Evolutionary conservation across 2,797 vertebrate species (phyloP).

Genomic region (Xyrichtys novacula): DNA sequence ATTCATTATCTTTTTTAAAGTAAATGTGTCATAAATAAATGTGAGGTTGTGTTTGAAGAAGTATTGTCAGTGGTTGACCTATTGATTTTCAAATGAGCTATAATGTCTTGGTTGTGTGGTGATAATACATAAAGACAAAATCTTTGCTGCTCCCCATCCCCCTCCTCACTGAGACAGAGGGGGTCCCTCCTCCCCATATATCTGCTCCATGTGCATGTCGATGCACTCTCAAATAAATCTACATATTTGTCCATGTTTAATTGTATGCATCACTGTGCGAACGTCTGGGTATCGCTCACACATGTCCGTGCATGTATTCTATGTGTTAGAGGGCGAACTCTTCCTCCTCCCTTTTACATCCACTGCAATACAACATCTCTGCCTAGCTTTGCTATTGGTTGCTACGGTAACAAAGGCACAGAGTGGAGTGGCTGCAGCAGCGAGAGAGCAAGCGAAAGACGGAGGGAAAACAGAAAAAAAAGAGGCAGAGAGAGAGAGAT

Average conservation of each 20-base stretch:
- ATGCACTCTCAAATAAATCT: constrained; percentile 18
- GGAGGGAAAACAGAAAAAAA: constrained; percentile 14
- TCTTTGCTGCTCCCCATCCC: constrained; percentile 64
- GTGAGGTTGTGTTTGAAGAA: neutral
- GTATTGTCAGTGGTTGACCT: constrained; percentile 34
- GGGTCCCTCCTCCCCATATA: constrained; percentile 35
- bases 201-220: constrained; percentile 29
- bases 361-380: constrained; percentile 80
- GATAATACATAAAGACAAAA: constrained; percentile 62
- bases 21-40: constrained; percentile 12
- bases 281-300: constrained; percentile 1
- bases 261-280: constrained; percentile 12
- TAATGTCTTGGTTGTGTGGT: constrained; percentile 31
- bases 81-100: constrained; percentile 53
- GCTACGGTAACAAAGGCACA: constrained; percentile 88
- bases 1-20: neutral
- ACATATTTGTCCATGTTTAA: constrained; percentile 28
- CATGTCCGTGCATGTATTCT: constrained; percentile 11
- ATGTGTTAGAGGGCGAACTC: constrained; percentile 59
- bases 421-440: constrained; percentile 82
- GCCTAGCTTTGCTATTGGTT: constrained; percentile 86
- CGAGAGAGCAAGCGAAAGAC: constrained; percentile 59
- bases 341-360: constrained; percentile 72
- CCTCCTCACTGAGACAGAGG: constrained; percentile 45
- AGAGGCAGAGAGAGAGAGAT: constrained; percentile 18